phyloP scores from a whole-genome alignment of 2,797 vertebrate species.

The Typhlichthys eigenmanni region DNA sequence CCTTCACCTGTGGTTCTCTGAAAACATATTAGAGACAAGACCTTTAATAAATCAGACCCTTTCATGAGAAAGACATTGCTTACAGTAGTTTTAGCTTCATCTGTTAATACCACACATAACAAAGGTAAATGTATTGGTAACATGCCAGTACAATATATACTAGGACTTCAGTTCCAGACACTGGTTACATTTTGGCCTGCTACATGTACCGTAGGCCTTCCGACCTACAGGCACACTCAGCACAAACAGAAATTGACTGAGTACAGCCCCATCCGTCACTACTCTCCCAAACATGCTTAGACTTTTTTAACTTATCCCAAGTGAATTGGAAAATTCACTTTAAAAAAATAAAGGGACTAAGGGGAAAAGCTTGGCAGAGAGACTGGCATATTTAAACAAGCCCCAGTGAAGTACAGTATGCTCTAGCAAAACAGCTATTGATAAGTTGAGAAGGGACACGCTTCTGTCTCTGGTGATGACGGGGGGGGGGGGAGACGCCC shows the following conservation, averaged over 20 bases:
- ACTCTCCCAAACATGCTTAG: constrained; percentile 60
- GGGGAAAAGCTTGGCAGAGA: constrained; percentile 24
- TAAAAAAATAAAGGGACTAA: constrained; percentile 66
- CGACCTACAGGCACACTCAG: constrained; percentile 8
- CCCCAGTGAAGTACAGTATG: constrained; percentile 42
- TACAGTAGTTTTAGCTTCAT: no score
- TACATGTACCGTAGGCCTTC: no score
- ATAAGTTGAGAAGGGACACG: constrained; percentile 56
- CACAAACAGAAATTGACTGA: constrained; percentile 42
- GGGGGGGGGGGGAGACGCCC: not conserved
- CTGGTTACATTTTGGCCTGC: constrained; percentile 7
- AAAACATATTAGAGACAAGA: no score
- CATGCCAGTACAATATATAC: no score
- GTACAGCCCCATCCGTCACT: constrained; percentile 48
- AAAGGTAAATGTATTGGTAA: no score
- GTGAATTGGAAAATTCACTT: constrained; percentile 48
- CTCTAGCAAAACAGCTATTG: constrained; percentile 39
- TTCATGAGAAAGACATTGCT: no score
- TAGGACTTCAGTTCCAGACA: constrained; percentile 9
- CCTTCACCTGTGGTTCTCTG: no score
- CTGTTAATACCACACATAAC: no score
- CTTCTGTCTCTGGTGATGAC: constrained; percentile 53
- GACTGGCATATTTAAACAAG: constrained; percentile 59
- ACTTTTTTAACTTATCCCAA: constrained; percentile 67
- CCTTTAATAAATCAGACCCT: no score